Evolutionary conservation across 2,797 vertebrate genomes (phyloP), one percentile per base, ranked within the genome.

Genomic region (Eupleurogrammus muticus): DNA sequence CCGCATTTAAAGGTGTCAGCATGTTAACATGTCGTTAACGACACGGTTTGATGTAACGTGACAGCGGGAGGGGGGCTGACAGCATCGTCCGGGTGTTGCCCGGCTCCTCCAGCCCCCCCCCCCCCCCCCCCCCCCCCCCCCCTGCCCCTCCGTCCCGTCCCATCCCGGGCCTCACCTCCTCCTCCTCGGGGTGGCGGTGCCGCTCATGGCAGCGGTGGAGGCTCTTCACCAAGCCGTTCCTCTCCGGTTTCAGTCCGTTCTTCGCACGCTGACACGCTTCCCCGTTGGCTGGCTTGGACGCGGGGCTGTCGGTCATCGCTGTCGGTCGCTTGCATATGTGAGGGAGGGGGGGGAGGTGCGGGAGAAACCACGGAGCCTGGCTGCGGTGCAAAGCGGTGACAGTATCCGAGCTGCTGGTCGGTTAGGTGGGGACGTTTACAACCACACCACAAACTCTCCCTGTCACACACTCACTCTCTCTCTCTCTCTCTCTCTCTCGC

Each of bases 301-400:
- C 80, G 75, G 90, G 83, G 89, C 86, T 93, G 20, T 93, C 91
- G 61, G 91, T 92, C 94, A 94, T 94, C 34, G 77, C 87, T 83
- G 80, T 66, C 82, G 71, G 73, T 44, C 71, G 87, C 83, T 84
- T 35, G 81, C 87, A 91, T 90, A 87, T 77, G 47, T 49, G 10
- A 11, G 55, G n/a, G n/a, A n/a, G n/a, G n/a, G n/a, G n/a, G n/a
- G n/a, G n/a, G n/a, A n/a, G n/a, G n/a, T n/a, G n/a, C n/a, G n/a
- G n/a, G n/a, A n/a, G 28, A 28, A 53, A 72, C 50, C 56, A 52
- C 80, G 58, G 70, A 56, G 70, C 11, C 64, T 54, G 71, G 20
- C 73, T 36, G 61, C 74, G 78, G 87, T 87, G 76, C 80, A 80
- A 81, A 78, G 87, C 76, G 69, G 81, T 80, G 81, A 78, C 85